Evolutionary conservation across 1,140 invertebrate genomes (phyloP).

Genomic region (Drosophila oshimai): DNA sequence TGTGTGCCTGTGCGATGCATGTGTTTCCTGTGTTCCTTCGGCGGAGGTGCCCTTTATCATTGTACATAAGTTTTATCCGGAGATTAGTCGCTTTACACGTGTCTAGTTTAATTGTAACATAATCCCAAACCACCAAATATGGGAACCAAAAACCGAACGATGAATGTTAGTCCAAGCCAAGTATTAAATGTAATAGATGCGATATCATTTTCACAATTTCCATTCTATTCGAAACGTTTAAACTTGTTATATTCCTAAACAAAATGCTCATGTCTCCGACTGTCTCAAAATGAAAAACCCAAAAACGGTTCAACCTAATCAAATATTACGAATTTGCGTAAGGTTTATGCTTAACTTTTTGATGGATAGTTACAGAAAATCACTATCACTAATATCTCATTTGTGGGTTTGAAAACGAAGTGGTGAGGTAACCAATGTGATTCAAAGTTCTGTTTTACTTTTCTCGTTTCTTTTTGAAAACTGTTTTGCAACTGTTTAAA

Average conservation of each 20-base stretch:
- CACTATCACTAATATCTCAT: too few species aligned
- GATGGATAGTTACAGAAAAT: too few species aligned
- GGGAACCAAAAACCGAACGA: not conserved
- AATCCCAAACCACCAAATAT: not conserved
- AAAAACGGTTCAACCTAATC: not conserved
- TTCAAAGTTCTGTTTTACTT: not conserved
- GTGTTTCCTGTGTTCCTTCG: not conserved
- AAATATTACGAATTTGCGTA: constrained; percentile 4
- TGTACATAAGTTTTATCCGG: constrained; percentile 29
- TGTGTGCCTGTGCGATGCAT: not conserved
- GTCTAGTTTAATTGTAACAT: constrained; percentile 24
- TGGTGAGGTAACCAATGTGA: not conserved
- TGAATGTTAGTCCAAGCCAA: constrained; percentile 15
- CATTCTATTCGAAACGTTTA: not conserved
- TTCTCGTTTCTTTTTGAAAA: not conserved
- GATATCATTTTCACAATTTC: not conserved
- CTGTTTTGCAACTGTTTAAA: constrained; percentile 1
- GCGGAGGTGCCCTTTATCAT: constrained; percentile 4
- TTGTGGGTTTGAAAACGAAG: too few species aligned
- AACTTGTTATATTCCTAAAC: not conserved
- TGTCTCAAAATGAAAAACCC: not conserved
- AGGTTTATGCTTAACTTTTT: too few species aligned
- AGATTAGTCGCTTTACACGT: constrained; percentile 14
- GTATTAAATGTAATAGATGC: constrained; percentile 21
- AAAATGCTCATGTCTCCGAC: constrained; percentile 19